Conservation (phyloP, 1,140 invertebrate species). For the Sitobion miscanthi region DNA sequence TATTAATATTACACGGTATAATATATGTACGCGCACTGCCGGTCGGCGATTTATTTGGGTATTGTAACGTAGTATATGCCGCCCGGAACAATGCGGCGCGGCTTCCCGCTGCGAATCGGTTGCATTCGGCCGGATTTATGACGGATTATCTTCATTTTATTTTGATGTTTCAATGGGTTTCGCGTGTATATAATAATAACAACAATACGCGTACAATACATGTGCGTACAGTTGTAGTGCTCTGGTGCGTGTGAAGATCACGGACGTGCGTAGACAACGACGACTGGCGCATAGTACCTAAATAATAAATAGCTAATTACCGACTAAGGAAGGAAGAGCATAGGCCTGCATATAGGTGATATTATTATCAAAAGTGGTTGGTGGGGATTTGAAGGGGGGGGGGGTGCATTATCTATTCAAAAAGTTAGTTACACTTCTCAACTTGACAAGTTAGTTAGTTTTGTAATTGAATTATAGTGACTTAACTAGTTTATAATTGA, state of each 20-base stretch:
- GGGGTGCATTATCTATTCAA: too few species aligned
- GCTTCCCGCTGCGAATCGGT: conserved; percentile 42
- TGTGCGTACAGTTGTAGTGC: not conserved
- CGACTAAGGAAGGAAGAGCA: not conserved
- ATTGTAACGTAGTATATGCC: not conserved
- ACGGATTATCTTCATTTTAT: conserved; percentile 49
- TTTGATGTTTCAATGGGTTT: conserved; percentile 48
- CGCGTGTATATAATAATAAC: not conserved
- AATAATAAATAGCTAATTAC: not conserved
- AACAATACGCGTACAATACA: not conserved
- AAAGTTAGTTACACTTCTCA: too few species aligned
- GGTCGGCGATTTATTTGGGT: not conserved
- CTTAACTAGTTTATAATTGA: too few species aligned
- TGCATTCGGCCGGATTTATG: conserved; percentile 22
- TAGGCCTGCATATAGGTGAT: not conserved
- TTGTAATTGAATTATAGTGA: too few species aligned
- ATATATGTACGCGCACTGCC: not conserved
- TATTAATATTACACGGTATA: conserved; percentile 15
- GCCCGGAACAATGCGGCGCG: conserved; percentile 15
- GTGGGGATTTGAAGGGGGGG: too few species aligned
- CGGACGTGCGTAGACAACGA: not conserved
- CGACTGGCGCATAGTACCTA: not conserved
- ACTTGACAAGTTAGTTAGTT: too few species aligned
- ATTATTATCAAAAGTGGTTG: not conserved
- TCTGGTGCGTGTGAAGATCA: conserved; percentile 9